These are phyloP conservation scores for Ganaspis sp. DNA, from an alignment of 1,140 invertebrate genomes.

Conservation along the genomic window DNA sequence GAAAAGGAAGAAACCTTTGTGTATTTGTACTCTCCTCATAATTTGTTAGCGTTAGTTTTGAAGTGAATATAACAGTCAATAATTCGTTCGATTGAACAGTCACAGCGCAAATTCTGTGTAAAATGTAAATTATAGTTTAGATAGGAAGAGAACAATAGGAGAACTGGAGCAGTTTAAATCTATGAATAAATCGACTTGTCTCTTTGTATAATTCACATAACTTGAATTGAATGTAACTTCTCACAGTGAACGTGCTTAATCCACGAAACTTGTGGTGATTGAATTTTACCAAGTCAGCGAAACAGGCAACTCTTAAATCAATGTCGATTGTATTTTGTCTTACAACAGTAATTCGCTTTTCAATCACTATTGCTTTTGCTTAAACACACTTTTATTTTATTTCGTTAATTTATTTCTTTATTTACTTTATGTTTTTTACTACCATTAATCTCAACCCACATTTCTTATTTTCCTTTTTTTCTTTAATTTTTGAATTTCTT, in stretches of 20 bases:
- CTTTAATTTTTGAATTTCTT: too few relatives aligned
- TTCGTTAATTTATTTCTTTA: too few relatives aligned
- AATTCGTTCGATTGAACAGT: not conserved
- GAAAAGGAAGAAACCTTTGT: not conserved
- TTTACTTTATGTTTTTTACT: too few relatives aligned
- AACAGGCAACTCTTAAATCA: not conserved
- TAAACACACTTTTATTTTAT: too few relatives aligned
- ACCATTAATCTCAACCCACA: too few relatives aligned
- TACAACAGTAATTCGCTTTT: not conserved
- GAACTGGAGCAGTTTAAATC: slow-evolving; percentile 13
- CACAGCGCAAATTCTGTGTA: not conserved
- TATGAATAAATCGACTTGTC: slow-evolving; percentile 3
- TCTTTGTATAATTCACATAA: not conserved
- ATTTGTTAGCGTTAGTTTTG: not conserved
- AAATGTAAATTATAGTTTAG: slow-evolving; percentile 3
- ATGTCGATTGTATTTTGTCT: not conserved
- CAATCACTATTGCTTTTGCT: too few relatives aligned
- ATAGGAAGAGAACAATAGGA: slow-evolving; percentile 11
- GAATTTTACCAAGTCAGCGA: slow-evolving; percentile 11
- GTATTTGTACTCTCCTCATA: not conserved
- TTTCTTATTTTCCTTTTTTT: too few relatives aligned
- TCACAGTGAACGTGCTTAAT: slow-evolving; percentile 7
- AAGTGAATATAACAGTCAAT: not conserved
- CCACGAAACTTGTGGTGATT: not conserved
- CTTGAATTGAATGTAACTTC: not conserved